Base-by-base conservation (phyloP, 1,140 invertebrate species). In the Geopemphigus sp. region DNA sequence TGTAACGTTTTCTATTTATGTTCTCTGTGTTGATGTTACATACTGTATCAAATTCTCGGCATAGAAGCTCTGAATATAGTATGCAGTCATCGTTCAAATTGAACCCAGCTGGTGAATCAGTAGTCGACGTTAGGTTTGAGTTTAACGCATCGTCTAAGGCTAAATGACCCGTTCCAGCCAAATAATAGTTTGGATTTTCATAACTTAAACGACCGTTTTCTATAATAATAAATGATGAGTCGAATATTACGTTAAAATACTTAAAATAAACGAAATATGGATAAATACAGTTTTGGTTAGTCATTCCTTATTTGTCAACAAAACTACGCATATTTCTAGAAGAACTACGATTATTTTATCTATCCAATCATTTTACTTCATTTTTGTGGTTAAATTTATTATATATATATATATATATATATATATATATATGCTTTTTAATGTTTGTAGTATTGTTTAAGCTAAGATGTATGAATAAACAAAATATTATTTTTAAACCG, bases 141-240 rank as follows among this genome's bases (percentile, higher is more conserved):
- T 94, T 93, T 81, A 93, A 87, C 63, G 91, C 91, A 84, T 93
- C 92, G 85, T 93, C 92, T 82, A 93, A 86, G 8, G 74, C 74
- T 50, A 78, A 61, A 17, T 78, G 54, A 2, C 91, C 88, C 39
- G 91, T 89, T 64, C 91, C 90, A 83, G 92, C 91, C 85, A 94
- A 87, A 83, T 93, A 92, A 85, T 94, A 95, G 86, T 94, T 94
- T 12, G 93, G 93, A 86, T 94, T 95, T 86, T 94, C 92, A 86
- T 94, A 94, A 82, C 93, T 94, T 82, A 94, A 87, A 64, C 94
- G 89, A 83, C 92, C 92, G 88, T 94, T 94, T 87, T 94, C 93
- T 94, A 89, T n/a, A 88, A 89, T 50, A n/a, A n/a, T n/a, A n/a
- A n/a, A n/a, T n/a, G n/a, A n/a, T n/a, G n/a, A n/a, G n/a, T n/a